Percentiles rank a stretch among this genome's conserved stretches.
These are phyloP conservation scores for Cylas formicarius DNA, from an alignment of 1,140 invertebrate species.

Conservation along the genomic window DNA sequence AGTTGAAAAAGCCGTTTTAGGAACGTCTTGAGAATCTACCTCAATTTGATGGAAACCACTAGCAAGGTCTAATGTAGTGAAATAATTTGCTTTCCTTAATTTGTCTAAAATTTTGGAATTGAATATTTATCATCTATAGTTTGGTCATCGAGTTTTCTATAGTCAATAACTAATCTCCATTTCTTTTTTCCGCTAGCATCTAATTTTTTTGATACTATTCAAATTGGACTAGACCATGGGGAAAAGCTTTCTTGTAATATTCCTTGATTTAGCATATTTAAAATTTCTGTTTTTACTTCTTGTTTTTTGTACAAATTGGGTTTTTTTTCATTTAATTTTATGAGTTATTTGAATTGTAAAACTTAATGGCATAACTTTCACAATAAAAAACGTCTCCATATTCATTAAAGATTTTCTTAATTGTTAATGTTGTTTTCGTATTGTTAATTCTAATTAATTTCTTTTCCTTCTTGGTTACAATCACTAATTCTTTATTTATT, in stretches of 20 bases:
- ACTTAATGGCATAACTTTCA: constrained; percentile 4
- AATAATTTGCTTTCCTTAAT: constrained; percentile 39
- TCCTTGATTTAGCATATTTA: too few species aligned
- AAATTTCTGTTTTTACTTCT: too few species aligned
- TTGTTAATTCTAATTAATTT: too few species aligned
- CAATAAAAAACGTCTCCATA: too few species aligned
- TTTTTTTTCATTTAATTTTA: constrained; percentile 10
- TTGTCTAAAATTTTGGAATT: constrained; percentile 46
- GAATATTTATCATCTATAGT: constrained; percentile 32
- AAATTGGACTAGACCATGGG: too few species aligned
- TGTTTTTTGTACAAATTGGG: constrained; percentile 6
- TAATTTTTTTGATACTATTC: not conserved
- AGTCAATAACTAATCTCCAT: constrained; percentile 10
- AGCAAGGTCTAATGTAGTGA: constrained; percentile 39
- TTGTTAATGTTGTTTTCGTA: too few species aligned
- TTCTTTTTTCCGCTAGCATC: not conserved
- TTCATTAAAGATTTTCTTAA: constrained; percentile 9
- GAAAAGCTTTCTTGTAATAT: too few species aligned
- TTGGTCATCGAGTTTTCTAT: constrained; percentile 9
- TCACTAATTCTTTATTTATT: constrained; percentile 1
- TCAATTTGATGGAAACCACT: constrained; percentile 47
- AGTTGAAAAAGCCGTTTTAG: constrained; percentile 35
- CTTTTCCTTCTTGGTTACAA: constrained; percentile 16
- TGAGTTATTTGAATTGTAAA: constrained; percentile 13
- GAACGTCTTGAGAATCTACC: constrained; percentile 27